Base-by-base conservation (phyloP, 2,113 vertebrate species). In the Delphinapterus leucas region DNA sequence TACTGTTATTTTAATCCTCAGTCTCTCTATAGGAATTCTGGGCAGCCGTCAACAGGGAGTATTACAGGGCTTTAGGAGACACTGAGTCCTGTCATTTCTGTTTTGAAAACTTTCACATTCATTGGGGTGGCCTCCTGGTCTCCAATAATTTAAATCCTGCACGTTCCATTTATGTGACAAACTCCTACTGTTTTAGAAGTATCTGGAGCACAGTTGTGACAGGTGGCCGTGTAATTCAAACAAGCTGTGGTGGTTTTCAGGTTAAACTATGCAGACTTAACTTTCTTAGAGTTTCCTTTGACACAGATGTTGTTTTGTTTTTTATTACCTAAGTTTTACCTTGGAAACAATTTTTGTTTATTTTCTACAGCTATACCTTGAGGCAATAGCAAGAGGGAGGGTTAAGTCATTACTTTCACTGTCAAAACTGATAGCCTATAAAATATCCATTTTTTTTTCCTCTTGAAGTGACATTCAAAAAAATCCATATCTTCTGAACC, bases 341-440 rank as follows among this genome's bases (percentile, higher is more conserved):
- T 96, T 95, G 85, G 71, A 98, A 97, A 81, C 6, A 96, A 97
- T 97, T 98, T 92, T 98, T 97, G 92, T 98, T 98, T 98, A 94
- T 98, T 98, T 98, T 95, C 87, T 88, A 86, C 90, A 96, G 97
- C 67, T 82, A 3, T 96, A 96, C 79, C 97, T 98, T 96, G 83
- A 96, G 79, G 97, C 85, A 97, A 71, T 90, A 98, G 28, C 83
- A 98, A 90, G 25, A 94, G 96, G 94, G 76, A 84, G 74, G 95
- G 47, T 26, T 92, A 98, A 97, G 96, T 97, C 61, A 97, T 97
- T 98, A 94, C 93, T 98, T 98, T 84, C 3, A 2, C 81, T 98
- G 94, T 97, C 97, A 97, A 97, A 97, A 95, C n/a, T 2, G n/a
- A 96, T 97, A 97, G 11, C 2, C 55, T 94, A 25, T 93, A 79